Base-by-base conservation (phyloP, 2,797 vertebrate species). In the Danio choprae region DNA sequence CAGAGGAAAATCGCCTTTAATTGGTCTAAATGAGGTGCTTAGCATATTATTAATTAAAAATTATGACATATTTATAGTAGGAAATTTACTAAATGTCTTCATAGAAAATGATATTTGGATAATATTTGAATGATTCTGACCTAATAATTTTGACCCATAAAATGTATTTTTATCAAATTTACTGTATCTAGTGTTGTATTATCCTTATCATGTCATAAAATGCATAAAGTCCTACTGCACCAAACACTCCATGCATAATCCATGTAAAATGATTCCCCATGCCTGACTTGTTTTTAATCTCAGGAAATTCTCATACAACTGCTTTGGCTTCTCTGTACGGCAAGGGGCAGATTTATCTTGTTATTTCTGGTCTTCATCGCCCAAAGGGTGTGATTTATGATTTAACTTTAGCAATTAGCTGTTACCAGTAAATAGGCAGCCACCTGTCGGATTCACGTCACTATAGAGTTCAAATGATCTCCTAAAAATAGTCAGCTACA, bases 251-350 rank as follows among this genome's bases (percentile, higher is more conserved):
- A 16, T 18, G 16, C 36, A 44, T 3, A 44, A 20, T 43, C 44
- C 69, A 56, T 43, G 40, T 13, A 16, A 22, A 16, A 10, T 53
- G 22, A 20, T 18, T 43, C 10, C 38, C 11, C 43, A 50, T 38
- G 29, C 48, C 46, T 38, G 65, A 38, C 43, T 22, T 67, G 44
- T 36, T 50, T 68, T 68, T 29, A 48, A 67, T 22, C 64, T 67
- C 44, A 36, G 12, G 44, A 67, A 67, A 67, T 15, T 67, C 7
- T 68, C 20, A 68, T 29, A 8, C 43, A 22, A 48, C 64, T 67
- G 13, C 64, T 11, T 1, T 40, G 48, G 10, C 50, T 51, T 53
- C 15, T 22, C 3, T 53, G 36, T 40, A 55, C 10, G 7, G 10
- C 10, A 10, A 41, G 16, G 50, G 11, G 55, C 50, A 41, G 16